These are phyloP conservation scores for Zeugodacus cucurbitae DNA, from an alignment of 1,140 invertebrate genomes.

Conservation along the genomic window DNA sequence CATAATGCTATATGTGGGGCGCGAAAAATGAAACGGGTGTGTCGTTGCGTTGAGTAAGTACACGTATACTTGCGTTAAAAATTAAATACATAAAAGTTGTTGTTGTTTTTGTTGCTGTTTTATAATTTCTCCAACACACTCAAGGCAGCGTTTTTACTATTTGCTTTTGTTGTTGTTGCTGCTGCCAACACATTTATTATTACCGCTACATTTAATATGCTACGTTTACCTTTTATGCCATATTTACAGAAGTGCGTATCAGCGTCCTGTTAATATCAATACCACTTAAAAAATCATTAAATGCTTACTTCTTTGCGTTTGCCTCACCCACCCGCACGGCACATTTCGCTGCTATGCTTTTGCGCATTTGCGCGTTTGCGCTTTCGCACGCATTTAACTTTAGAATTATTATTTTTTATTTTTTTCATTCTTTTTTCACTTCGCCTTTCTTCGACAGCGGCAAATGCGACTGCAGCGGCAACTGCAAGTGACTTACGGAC, in stretches of 20 bases:
- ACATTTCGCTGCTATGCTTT: not conserved
- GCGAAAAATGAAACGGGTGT: not conserved
- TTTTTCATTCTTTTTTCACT: not conserved
- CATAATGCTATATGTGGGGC: not conserved
- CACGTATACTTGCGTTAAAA: not conserved
- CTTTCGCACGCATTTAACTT: not conserved
- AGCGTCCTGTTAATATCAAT: constrained; percentile 14
- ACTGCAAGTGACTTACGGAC: constrained; percentile 26
- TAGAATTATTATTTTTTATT: not conserved
- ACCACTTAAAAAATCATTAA: constrained; percentile 36
- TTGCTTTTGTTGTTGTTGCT: not conserved
- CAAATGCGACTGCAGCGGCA: not conserved
- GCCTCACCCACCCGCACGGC: not conserved
- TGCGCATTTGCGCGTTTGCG: not conserved
- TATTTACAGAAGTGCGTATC: not conserved
- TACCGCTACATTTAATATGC: not conserved
- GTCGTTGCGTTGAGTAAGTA: not conserved
- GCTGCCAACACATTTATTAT: not conserved
- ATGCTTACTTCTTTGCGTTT: not conserved
- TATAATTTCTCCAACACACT: not conserved
- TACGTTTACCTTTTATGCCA: not conserved
- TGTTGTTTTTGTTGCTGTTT: not conserved
- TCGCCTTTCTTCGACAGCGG: not conserved
- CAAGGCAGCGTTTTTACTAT: not conserved
- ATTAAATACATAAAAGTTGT: not conserved